Base-by-base conservation (phyloP, 2,888 invertebrate genomes). In the Cacoxenus indagator region DNA sequence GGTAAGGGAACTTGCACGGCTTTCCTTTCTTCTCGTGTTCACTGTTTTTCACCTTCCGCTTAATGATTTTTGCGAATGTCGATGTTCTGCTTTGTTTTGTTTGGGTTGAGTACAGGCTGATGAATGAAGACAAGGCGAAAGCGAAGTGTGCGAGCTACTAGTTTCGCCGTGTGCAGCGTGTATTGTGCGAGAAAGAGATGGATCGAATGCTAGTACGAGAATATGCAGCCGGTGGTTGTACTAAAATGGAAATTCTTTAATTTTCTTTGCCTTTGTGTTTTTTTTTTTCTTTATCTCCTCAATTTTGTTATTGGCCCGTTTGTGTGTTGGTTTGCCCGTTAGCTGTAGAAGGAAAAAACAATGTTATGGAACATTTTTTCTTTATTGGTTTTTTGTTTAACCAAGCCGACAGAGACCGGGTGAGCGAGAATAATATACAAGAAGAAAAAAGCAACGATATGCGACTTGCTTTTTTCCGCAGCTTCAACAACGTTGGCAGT, bases 161-260 rank as follows among this genome's bases (percentile, higher is more conserved):
- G n/a, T n/a, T n/a, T n/a, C n/a, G n/a, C n/a, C n/a, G n/a, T n/a
- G n/a, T n/a, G n/a, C n/a, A 26, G 45, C 8, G 31, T 26, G 26
- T 19, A 48, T 19, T 46, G 62, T 17, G 27, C 9, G 24, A 17
- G 45, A 22, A 14, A 45, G 37, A 24, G 43, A 17, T 11, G n/a
- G 55, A 24, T 26, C 24, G 17, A 26, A 55, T 26, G 27, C 27
- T 29, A 31, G 37, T 59, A 19, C 37, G 45, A 57, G 46, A n/a
- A n/a, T n/a, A n/a, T 67, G 71, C 64, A 46, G 80, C 83, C 83
- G 81, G 81, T 83, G 83, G 81, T 83, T 78, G 77, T 71, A 71
- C 70, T 71, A 73, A 27, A 27, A 43, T 26, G 22, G 27, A 45
- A 17, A 4, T 45, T 43, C 24, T 24, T 43, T 24, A 26, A 29